Percentiles rank a stretch among this genome's conserved stretches.
These are phyloP conservation scores for Lycocerus yunnanus DNA, from an alignment of 2,888 invertebrate genomes.

Conservation along the genomic window DNA sequence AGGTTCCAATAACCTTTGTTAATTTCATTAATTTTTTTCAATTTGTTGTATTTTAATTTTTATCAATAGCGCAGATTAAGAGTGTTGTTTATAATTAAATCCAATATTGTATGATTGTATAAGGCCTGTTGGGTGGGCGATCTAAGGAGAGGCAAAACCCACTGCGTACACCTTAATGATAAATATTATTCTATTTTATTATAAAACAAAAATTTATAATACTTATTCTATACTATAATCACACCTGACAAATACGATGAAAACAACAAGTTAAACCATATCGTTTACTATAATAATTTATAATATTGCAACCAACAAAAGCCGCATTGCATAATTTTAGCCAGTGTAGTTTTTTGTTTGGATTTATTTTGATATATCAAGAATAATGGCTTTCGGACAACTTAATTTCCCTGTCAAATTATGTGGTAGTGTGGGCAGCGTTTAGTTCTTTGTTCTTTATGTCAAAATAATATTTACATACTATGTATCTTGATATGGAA, in stretches of 20 bases:
- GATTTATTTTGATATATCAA: not conserved
- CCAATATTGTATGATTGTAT: not conserved
- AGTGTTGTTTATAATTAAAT: not conserved
- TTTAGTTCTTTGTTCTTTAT: not conserved
- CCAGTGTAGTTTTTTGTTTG: not conserved
- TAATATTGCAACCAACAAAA: not conserved
- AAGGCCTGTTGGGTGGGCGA: slow-evolving; percentile 35
- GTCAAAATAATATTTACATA: not conserved
- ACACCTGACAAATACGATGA: not conserved
- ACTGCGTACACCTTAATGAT: slow-evolving; percentile 15
- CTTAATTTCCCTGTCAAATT: not conserved
- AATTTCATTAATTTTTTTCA: not conserved
- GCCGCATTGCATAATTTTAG: not conserved
- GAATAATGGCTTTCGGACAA: not conserved
- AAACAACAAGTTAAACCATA: not conserved
- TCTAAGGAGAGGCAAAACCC: slow-evolving; percentile 36
- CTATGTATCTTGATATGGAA: not conserved
- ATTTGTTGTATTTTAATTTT: not conserved
- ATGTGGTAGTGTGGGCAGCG: not conserved
- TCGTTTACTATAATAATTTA: not conserved
- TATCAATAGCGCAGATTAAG: not conserved
- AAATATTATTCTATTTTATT: not conserved
- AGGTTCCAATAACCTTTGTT: not conserved
- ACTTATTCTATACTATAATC: not conserved
- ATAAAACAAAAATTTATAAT: not conserved